Evolutionary conservation across 2,888 invertebrate genomes (phyloP), one percentile per base, ranked within the genome.

Genomic region (Labia minor): DNA sequence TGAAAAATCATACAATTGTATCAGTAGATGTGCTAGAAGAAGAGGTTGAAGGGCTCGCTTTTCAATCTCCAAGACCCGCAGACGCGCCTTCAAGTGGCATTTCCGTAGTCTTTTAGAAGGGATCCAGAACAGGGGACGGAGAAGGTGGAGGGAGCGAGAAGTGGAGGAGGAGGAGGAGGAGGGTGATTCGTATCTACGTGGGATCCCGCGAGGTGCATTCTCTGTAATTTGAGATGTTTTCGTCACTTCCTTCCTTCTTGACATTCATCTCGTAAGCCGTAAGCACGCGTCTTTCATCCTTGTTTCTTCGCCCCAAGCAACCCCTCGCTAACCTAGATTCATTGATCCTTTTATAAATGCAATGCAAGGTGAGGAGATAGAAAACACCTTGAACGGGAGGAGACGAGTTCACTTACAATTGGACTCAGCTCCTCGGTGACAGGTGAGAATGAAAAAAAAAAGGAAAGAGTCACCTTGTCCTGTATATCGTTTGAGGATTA

Each of bases 231-330:
- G 49, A 49, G 49, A 49, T 49, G 49, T 16, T 11, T 49, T 49
- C 49, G 49, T 49, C 49, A 49, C 49, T 49, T 49, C 49, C 49
- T 49, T 49, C 49, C 49, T 49, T 49, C 49, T 49, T 49, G 49
- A 49, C 49, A 49, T 49, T 16, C 49, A 49, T 4, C 49, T 49
- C 49, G 49, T 11, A 49, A 16, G 49, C 16, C 49, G n/a, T 49
- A 49, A 49, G 16, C 49, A 49, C 49, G 49, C 49, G 16, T 49
- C 49, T 49, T 49, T 49, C 49, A 49, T 14, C 49, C 49, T 49
- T 14, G 49, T 14, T 11, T 16, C 49, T 49, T 49, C 14, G 49
- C n/a, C 49, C 14, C 16, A 49, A 49, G 49, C 49, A 49, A 49
- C 49, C 49, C n/a, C 49, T 49, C 49, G 49, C 49, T 49, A 49